Conservation (phyloP, 1,140 invertebrate genomes). For the Camponotus floridanus region DNA sequence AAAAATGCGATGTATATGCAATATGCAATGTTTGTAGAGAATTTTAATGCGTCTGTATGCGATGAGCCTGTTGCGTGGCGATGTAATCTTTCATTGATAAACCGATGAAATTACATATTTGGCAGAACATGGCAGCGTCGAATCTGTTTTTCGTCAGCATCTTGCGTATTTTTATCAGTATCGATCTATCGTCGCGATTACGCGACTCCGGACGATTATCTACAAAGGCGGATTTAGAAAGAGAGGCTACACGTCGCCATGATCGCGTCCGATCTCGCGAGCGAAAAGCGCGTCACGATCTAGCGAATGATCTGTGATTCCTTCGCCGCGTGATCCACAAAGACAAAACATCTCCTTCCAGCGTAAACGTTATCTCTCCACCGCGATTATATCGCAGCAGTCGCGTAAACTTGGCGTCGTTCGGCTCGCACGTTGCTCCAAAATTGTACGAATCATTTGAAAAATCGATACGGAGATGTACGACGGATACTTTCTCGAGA, state of each 20-base stretch:
- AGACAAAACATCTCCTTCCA: not conserved
- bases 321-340: not conserved
- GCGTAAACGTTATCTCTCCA: not conserved
- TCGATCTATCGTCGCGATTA: conserved; percentile 52
- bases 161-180: conserved; percentile 40
- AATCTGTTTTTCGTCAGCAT: not conserved
- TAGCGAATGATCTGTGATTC: not conserved
- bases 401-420: not conserved
- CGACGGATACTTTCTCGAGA: not conserved
- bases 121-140: not conserved
- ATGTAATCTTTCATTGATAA: not conserved
- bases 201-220: conserved; percentile 37
- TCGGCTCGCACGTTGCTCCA: not conserved
- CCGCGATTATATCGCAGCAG: not conserved
- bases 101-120: not conserved
- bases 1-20: not conserved
- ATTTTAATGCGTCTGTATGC: not conserved
- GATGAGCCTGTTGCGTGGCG: conserved; percentile 8
- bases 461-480: conserved; percentile 22
- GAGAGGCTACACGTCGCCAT: conserved; percentile 17
- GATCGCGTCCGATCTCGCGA: not conserved
- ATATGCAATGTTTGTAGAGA: not conserved
- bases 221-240: conserved; percentile 2
- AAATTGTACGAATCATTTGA: not conserved
- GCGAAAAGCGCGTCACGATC: conserved; percentile 29